A percentile compares a stretch with the other conserved stretches of the same genome.
Evolutionary conservation across 2,888 invertebrate genomes (phyloP).

Genomic region (Gonocerus acuteangulatus): DNA sequence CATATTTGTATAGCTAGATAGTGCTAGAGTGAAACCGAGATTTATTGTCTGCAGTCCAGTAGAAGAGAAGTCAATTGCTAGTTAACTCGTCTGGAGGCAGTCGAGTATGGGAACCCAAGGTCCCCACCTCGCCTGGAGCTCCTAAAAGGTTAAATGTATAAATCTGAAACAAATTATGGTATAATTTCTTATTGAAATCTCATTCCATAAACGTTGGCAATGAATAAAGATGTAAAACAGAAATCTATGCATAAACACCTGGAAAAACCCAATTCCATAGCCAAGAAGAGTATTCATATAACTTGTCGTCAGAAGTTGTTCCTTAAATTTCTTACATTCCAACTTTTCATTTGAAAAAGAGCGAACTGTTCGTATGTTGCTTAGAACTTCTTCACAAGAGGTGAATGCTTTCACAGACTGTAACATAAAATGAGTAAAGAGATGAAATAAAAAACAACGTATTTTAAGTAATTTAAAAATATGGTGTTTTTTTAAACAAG

Average conservation of each 20-base stretch:
- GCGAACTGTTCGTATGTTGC: constrained; percentile 87
- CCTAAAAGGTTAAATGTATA: no score
- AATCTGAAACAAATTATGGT: no score
- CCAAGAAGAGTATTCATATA: constrained; percentile 70
- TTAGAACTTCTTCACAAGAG: constrained; percentile 86
- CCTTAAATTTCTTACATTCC: constrained; percentile 63
- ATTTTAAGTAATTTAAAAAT: neutral
- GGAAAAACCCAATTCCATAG: constrained; percentile 85
- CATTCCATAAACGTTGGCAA: no score
- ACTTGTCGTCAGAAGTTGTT: constrained; percentile 67
- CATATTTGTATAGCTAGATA: no score
- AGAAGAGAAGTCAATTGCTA: no score
- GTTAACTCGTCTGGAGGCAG: no score
- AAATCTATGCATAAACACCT: constrained; percentile 39
- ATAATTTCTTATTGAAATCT: no score
- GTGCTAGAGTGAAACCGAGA: no score
- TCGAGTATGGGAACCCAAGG: no score
- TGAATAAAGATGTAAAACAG: no score
- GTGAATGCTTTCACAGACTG: constrained; percentile 77
- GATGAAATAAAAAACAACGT: constrained; percentile 5
- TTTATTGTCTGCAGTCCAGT: no score
- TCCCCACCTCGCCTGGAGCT: no score
- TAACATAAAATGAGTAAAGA: constrained; percentile 32
- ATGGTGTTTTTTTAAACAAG: neutral
- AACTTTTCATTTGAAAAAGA: constrained; percentile 88